Evolutionary conservation across 1,140 invertebrate species (phyloP).

Genomic region (Papilio polytes): DNA sequence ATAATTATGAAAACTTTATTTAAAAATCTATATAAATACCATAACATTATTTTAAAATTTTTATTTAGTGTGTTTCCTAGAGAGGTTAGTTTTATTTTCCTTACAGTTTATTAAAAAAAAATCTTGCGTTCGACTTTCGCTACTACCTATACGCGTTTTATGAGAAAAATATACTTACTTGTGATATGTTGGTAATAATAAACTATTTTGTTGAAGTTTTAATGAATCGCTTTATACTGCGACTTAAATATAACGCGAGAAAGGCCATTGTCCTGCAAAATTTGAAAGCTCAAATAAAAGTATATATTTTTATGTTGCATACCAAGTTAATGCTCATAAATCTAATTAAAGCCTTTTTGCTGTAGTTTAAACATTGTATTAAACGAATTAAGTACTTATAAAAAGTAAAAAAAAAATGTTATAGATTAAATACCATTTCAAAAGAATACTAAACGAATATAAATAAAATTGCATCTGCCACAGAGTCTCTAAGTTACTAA

Average conservation of each 20-base stretch:
- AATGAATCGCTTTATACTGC: background rate
- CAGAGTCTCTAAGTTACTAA: background rate
- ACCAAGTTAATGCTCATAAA: background rate
- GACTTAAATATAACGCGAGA: background rate
- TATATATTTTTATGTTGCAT: background rate
- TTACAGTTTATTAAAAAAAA: too few relatives aligned
- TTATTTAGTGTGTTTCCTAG: too few relatives aligned
- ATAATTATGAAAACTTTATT: background rate
- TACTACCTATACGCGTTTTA: background rate
- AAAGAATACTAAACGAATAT: background rate
- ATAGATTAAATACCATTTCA: background rate
- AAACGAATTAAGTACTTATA: background rate
- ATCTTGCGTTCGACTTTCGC: too few relatives aligned
- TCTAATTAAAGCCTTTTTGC: background rate
- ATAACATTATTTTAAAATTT: too few relatives aligned
- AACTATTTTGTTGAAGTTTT: too few relatives aligned
- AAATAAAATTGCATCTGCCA: background rate
- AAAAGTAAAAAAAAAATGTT: background rate
- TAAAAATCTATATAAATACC: too few relatives aligned
- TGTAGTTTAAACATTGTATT: background rate
- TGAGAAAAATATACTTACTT: background rate
- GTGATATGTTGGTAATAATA: too few relatives aligned
- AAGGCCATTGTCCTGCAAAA: background rate
- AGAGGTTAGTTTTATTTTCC: too few relatives aligned
- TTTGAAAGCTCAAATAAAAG: background rate